Evolutionary conservation across 1,140 invertebrate genomes (phyloP), one percentile per base, ranked within the genome.

Genomic region (Anastrepha obliqua): DNA sequence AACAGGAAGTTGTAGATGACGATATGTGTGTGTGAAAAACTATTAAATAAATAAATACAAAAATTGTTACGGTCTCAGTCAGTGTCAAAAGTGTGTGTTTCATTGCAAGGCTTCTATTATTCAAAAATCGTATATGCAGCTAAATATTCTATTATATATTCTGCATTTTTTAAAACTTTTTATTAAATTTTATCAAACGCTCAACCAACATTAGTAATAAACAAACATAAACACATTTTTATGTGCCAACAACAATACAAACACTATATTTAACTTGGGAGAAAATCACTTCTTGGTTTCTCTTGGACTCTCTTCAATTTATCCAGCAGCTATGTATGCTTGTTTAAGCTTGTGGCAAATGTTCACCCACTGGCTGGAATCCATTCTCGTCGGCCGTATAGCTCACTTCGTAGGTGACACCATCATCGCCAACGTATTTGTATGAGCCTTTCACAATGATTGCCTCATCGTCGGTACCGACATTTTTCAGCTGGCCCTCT

Each of bases 391-490:
- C 94, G 91, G 94, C 94, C 44, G 86, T 67, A 93, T 96, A 96
- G 58, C 93, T 94, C 29, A 96, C 89, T 55, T 94, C 93, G 88
- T 96, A 94, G 44, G 95, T 94, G 62, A 95, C 92, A 67, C 96
- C 96, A 88, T 96, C 95, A 51, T 96, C 95, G 13, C 95, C 95
- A 20, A 94, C 94, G 94, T 96, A 97, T 58, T 93, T 93, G 92
- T 95, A 95, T 7, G 94, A 94, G 1, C 96, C 96, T 89, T 95
- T 94, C 4, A 94, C 94, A 29, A 95, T 94, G 88, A 95, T 91
- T 11, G 94, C 94, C 89, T 95, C 94, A 15, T 94, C 93, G 87
- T 95, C 94, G 85, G 94, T 94, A 6, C 94, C 95, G 86, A 94
- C 93, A 89, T 96, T 95, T 91, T 96, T 88, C 15, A 85, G 39